A percentile compares a stretch with the other conserved stretches of the same genome.
These are phyloP conservation scores for Meteorus colon DNA, from an alignment of 2,888 invertebrate species.

Conservation along the genomic window DNA sequence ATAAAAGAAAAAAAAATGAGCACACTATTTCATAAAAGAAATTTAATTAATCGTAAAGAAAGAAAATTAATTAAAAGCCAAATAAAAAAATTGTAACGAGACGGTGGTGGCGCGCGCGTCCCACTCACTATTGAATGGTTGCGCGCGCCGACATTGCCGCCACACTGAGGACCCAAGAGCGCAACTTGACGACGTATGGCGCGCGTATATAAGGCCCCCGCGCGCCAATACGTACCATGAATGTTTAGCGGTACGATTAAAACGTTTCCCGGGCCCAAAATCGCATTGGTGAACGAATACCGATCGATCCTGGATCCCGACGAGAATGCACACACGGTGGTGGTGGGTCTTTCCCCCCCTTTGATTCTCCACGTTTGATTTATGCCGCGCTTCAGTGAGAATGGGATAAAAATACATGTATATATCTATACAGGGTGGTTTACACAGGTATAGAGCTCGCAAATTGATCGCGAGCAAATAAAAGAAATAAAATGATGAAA, in stretches of 20 bases:
- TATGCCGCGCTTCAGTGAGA: conserved; percentile 51
- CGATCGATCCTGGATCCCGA: conserved; percentile 61
- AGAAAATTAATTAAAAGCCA: conserved; percentile 18
- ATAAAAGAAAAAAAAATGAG: conserved; percentile 21
- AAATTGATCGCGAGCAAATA: background rate
- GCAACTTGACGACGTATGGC: conserved; percentile 15
- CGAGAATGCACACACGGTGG: conserved; percentile 57
- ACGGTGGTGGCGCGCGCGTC: conserved; percentile 11
- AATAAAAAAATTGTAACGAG: conserved; percentile 10
- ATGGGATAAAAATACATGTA: background rate
- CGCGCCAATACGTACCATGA: conserved; percentile 50
- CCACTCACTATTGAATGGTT: background rate
- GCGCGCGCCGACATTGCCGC: conserved; percentile 12
- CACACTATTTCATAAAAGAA: background rate
- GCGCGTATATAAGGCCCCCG: conserved; percentile 19
- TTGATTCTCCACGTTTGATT: conserved; percentile 55
- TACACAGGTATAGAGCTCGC: background rate
- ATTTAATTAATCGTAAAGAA: conserved; percentile 25
- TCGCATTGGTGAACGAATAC: conserved; percentile 62
- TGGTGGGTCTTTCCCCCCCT: conserved; percentile 1
- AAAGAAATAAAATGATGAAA: background rate
- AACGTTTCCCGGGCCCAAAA: conserved; percentile 60
- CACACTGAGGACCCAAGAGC: background rate
- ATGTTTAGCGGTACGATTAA: conserved; percentile 63
- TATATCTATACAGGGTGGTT: background rate